phyloP scores from a whole-genome alignment of 2,888 invertebrate species.

The Amphipyra tragopoginis region DNA sequence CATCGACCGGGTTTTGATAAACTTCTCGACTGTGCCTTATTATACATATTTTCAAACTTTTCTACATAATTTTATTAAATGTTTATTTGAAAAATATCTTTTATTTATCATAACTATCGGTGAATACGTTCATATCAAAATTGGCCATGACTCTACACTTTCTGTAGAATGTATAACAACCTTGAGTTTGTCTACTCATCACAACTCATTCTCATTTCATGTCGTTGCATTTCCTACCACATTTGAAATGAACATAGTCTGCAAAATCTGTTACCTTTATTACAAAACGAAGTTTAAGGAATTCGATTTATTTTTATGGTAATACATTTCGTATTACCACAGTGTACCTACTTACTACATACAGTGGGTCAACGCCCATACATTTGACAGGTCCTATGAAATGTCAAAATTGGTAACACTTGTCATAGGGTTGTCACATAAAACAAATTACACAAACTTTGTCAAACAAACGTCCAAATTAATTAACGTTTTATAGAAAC shows the following conservation, averaged over 20 bases:
- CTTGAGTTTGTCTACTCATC: conserved; percentile 5
- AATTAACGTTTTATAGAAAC: too few relatives aligned
- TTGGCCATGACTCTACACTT: conserved; percentile 30
- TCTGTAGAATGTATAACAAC: conserved; percentile 13
- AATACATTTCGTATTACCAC: too few relatives aligned
- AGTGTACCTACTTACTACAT: too few relatives aligned
- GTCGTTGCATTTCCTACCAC: conserved; percentile 25
- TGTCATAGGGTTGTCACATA: too few relatives aligned
- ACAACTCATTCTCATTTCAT: conserved; percentile 13
- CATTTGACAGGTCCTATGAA: too few relatives aligned
- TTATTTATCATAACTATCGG: conserved; percentile 34
- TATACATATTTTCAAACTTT: conserved; percentile 44
- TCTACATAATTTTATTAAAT: conserved; percentile 29
- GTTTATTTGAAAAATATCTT: conserved; percentile 53
- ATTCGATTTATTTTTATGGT: conserved; percentile 46
- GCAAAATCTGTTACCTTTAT: conserved; percentile 39
- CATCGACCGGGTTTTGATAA: conserved; percentile 73
- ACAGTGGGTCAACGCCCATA: too few relatives aligned
- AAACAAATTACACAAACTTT: too few relatives aligned
- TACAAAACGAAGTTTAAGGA: conserved; percentile 61
- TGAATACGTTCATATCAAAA: conserved; percentile 60
- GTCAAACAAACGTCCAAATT: too few relatives aligned
- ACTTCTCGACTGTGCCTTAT: conserved; percentile 47
- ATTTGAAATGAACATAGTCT: conserved; percentile 58
- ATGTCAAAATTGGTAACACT: too few relatives aligned